Conservation (phyloP, 1,140 invertebrate species). For the Lordiphosa stackelbergi region DNA sequence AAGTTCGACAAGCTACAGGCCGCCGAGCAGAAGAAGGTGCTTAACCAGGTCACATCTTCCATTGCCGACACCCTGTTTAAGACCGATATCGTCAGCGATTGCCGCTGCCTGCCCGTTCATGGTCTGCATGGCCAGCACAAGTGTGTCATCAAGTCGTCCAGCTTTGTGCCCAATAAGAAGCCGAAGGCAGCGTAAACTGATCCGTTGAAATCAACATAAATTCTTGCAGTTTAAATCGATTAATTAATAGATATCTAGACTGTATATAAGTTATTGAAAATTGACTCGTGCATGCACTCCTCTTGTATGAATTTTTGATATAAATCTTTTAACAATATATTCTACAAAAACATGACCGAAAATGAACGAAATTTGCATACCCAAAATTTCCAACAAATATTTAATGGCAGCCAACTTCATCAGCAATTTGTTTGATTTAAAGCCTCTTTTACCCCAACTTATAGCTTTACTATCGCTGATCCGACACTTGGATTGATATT, state of each 20-base stretch:
- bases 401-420: too few relatives aligned
- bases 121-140: constrained; percentile 64
- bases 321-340: too few relatives aligned
- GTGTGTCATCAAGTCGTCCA: constrained; percentile 62
- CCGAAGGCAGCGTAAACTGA: constrained; percentile 40
- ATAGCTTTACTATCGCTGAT: too few relatives aligned
- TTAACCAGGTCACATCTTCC: constrained; percentile 49
- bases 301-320: too few relatives aligned
- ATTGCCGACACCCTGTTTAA: constrained; percentile 71
- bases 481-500: too few relatives aligned
- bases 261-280: constrained; percentile 17
- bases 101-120: constrained; percentile 46
- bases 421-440: too few relatives aligned
- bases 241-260: constrained; percentile 6
- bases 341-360: too few relatives aligned
- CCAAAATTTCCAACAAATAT: too few relatives aligned
- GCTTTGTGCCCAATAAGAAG: constrained; percentile 65
- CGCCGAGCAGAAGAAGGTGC: constrained; percentile 57
- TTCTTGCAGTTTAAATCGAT: constrained; percentile 1
- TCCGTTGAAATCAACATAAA: background rate
- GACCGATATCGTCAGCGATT: constrained; percentile 67
- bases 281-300: constrained; percentile 1
- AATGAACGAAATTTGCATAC: too few relatives aligned
- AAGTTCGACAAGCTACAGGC: constrained; percentile 64
- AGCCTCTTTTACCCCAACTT: too few relatives aligned